Base-by-base conservation (phyloP, 2,797 vertebrate species). In the Pangasius mekongensis region DNA sequence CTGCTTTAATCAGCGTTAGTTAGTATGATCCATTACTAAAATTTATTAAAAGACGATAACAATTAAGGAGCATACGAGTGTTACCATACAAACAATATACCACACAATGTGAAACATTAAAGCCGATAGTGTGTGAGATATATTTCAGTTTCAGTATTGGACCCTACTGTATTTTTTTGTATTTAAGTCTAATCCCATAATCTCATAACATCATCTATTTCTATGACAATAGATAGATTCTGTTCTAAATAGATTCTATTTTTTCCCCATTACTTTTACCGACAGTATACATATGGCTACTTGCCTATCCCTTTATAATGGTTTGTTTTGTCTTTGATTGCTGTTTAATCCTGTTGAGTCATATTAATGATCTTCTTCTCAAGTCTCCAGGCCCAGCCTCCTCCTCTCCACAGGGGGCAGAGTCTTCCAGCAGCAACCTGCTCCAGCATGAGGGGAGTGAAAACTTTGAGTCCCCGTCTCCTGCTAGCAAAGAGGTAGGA, bases 341-440 rank as follows among this genome's bases (percentile, higher is more conserved):
- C 16, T 13, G 43, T 58, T 82, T 82, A 43, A 73, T 43, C 5
- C 6, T 14, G 67, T 7, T 58, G 62, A 20, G 6, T 47, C 52
- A n/a, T 71, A 86, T 87, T 87, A 85, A 90, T 73, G 27, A 58
- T 27, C 11, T 52, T 86, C 16, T 87, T 56, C 47, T 95, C 84
- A 93, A 99, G 98, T 97, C 97, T 93, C 97, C 97, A 2, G 96
- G 97, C 90, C 97, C 98, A 16, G 96, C 95, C 91, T 97, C 97
- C 6, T 95, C 97, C 84, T 97, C 98, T 73, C 97, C 97, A 88
- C 95, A 96, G 52, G 98, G 97, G 91, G 98, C 98, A 71, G 98
- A 98, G 93, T 98, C 98, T 0, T 97, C 97, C 88, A 96, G 94
- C 91, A 93, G 87, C 78, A 96, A 95, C 88, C 95, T 97, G 89